Conservation (phyloP, 2,888 invertebrate species). For the Drosophila imparisetae region DNA sequence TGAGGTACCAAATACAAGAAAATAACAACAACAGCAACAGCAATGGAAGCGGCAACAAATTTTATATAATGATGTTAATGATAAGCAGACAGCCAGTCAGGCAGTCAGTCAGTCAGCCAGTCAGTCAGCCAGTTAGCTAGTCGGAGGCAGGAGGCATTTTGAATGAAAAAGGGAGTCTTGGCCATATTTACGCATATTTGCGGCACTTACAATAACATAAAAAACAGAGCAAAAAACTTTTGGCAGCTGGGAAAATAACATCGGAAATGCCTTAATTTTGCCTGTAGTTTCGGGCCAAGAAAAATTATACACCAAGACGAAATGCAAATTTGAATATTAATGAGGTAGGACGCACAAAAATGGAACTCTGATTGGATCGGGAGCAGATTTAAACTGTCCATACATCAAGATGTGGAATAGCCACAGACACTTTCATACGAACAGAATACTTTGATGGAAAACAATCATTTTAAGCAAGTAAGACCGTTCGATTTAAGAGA, state of each 20-base stretch:
- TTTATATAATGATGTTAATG: slow-evolving; percentile 76
- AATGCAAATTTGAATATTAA: slow-evolving; percentile 38
- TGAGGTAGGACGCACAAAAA: slow-evolving; percentile 23
- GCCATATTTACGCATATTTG: slow-evolving; percentile 77
- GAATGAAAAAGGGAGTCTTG: slow-evolving; percentile 12
- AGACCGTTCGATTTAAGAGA: neutral
- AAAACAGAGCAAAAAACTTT: slow-evolving; percentile 29
- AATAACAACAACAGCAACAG: slow-evolving; percentile 30
- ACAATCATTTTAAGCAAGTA: neutral
- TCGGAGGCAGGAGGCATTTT: neutral
- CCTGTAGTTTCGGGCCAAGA: slow-evolving; percentile 30
- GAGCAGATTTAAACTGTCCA: slow-evolving; percentile 13
- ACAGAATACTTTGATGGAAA: neutral
- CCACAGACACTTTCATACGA: neutral
- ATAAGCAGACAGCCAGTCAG: slow-evolving; percentile 52
- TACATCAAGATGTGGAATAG: neutral
- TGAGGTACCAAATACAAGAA: slow-evolving; percentile 39
- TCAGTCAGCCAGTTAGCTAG: slow-evolving; percentile 5
- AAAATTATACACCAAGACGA: slow-evolving; percentile 2
- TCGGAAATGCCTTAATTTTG: slow-evolving; percentile 46
- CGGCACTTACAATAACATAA: slow-evolving; percentile 68
- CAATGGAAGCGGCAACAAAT: slow-evolving; percentile 51
- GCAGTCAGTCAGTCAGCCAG: slow-evolving; percentile 28
- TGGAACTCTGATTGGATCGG: slow-evolving; percentile 20
- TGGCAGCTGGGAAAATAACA: slow-evolving; percentile 20